phyloP scores from a whole-genome alignment of 2,797 vertebrate genomes.

The Percopsis omiscomaycus region DNA sequence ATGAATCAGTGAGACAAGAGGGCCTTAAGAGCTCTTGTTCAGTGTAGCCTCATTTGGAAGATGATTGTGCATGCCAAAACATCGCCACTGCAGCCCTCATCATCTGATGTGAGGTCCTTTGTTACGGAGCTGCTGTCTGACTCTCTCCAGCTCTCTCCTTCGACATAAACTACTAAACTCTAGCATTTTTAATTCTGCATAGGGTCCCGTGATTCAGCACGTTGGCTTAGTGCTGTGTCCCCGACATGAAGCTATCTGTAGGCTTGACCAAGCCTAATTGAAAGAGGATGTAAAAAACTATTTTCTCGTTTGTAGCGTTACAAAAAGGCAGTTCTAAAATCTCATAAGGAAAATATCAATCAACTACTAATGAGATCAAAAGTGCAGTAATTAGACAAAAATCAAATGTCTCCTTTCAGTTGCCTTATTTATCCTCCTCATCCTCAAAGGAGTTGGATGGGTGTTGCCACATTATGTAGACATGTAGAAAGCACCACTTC shows the following conservation, averaged over 20 bases:
- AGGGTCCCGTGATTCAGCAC: slow-evolving; percentile 54
- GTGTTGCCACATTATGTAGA: slow-evolving; percentile 64
- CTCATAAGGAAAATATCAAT: too few relatives aligned
- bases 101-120: slow-evolving; percentile 64
- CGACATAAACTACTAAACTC: slow-evolving; percentile 65
- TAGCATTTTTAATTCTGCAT: slow-evolving; percentile 61
- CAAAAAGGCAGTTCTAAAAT: too few relatives aligned
- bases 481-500: slow-evolving; percentile 56
- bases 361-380: too few relatives aligned
- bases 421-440: slow-evolving; percentile 50
- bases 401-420: slow-evolving; percentile 30
- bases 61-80: slow-evolving; percentile 24
- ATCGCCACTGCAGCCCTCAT: slow-evolving; percentile 49
- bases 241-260: slow-evolving; percentile 38
- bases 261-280: slow-evolving; percentile 36
- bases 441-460: slow-evolving; percentile 53
- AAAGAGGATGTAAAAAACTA: too few relatives aligned
- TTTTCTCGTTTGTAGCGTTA: too few relatives aligned
- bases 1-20: slow-evolving; percentile 53
- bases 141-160: slow-evolving; percentile 36
- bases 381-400: slow-evolving; percentile 3
- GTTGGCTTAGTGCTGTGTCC: slow-evolving; percentile 54
- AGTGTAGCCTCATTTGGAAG: slow-evolving; percentile 53
- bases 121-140: slow-evolving; percentile 23
- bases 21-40: slow-evolving; percentile 62